Base-by-base conservation (phyloP, 2,888 invertebrate genomes). In the Melanostoma scalare region DNA sequence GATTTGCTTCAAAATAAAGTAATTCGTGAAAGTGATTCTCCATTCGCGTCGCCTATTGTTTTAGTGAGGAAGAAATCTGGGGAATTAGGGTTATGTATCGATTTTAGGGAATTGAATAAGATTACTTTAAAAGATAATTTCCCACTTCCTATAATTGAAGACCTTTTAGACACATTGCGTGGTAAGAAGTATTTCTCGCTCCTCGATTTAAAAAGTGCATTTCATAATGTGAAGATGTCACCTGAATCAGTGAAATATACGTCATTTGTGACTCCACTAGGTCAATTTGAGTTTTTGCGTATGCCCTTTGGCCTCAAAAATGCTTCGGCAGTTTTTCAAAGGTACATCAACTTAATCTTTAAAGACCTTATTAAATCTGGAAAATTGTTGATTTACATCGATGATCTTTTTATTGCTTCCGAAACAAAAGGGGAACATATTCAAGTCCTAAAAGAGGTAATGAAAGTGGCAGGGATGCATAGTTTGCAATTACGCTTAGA, bases 391-490 rank as follows among this genome's bases (percentile, higher is more conserved):
- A 75, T 87, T n/a, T 87, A 86, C 75, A 81, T 87, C 61, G 87
- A 88, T 67, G 87, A 88, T 71, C 79, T 87, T 9, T 44, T 87
- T 35, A 82, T 87, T 10, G 82, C 81, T 6, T 79, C 80, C n/a
- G 67, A 72, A 42, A 65, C 74, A 69, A 55, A 85, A 48, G 68
- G 68, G 6, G 71, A 84, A 48, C 60, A 60, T 33, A 42, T 60
- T 20, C 6, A 60, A 10, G 42, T 44, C 31, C 42, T 60, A 6
- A 9, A 46, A 44, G 44, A 44, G 44, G 60, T 44, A 8, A 8
- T 87, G 6, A 52, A 85, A 30, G 55, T 72, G 53, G 80, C 87
- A 42, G 40, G 44, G 46, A 67, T 79, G 48, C 69, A 73, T 53
- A 46, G 36, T 4, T 55, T 86, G 20, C 60, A 85, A 46, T 36